Percentiles rank a stretch among this genome's conserved stretches.
Conservation (phyloP, 2,113 vertebrate species). For the Onychostoma macrolepis region DNA sequence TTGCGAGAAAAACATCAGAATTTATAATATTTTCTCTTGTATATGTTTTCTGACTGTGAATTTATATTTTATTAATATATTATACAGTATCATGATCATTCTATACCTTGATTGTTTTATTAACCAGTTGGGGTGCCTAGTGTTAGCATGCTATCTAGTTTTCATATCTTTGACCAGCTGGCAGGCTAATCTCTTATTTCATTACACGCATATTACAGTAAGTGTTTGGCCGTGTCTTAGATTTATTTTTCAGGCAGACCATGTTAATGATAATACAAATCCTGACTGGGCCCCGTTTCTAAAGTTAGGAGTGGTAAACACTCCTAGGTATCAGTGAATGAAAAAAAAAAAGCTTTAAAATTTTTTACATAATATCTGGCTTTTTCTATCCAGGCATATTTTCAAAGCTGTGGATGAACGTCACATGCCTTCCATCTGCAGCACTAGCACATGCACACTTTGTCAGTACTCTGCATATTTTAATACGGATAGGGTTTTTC, state of each 20-base stretch:
- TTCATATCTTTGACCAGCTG: slow-evolving; percentile 9
- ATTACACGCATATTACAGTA: slow-evolving; percentile 19
- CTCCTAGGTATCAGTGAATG: neutral
- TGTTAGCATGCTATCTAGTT: neutral
- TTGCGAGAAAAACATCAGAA: neutral
- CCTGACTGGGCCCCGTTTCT: neutral
- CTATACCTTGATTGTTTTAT: neutral
- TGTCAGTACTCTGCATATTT: neutral
- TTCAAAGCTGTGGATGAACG: neutral
- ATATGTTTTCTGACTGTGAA: neutral
- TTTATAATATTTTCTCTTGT: neutral
- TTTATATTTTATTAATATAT: neutral
- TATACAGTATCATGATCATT: neutral
- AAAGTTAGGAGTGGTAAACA: neutral
- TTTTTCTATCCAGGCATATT: neutral
- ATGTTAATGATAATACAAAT: neutral
- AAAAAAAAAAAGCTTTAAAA: neutral
- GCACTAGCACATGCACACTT: neutral
- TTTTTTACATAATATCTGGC: neutral
- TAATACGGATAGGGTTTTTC: neutral
- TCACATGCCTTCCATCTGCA: neutral
- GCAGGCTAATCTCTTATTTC: slow-evolving; percentile 18
- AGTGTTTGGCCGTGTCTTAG: neutral
- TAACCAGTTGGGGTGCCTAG: neutral
- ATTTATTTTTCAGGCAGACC: slow-evolving; percentile 7